Conservation (phyloP, 2,113 vertebrate species). For the Caloenas nicobarica region DNA sequence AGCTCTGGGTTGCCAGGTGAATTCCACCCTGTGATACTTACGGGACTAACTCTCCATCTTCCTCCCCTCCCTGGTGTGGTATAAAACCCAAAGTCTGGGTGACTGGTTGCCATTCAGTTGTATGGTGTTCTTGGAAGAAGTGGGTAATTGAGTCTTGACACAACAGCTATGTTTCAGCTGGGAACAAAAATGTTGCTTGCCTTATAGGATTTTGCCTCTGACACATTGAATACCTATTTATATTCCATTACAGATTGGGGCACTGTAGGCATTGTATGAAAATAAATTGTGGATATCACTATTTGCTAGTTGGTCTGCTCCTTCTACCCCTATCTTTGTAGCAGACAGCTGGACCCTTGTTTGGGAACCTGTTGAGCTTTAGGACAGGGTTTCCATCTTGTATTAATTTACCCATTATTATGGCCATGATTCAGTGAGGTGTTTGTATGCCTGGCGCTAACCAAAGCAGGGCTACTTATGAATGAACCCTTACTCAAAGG, state of each 20-base stretch:
- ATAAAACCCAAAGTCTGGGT: neutral
- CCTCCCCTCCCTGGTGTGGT: neutral
- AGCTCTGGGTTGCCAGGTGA: neutral
- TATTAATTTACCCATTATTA: neutral
- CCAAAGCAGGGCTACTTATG: neutral
- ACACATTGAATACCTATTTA: neutral
- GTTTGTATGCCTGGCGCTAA: neutral
- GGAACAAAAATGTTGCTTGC: neutral
- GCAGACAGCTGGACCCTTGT: neutral
- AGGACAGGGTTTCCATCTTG: neutral
- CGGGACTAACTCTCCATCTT: neutral
- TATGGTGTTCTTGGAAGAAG: neutral
- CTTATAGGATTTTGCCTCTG: neutral
- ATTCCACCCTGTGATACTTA: neutral
- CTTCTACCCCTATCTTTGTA: neutral
- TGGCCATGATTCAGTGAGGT: neutral
- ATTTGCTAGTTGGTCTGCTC: neutral
- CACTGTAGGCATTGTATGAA: neutral
- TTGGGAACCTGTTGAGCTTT: neutral
- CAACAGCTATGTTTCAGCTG: neutral
- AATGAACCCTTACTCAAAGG: neutral
- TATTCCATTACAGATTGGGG: neutral
- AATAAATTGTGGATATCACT: neutral
- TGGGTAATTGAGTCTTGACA: accelerated
- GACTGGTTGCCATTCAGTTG: neutral